These are phyloP conservation scores for Eugnorisma glareosa DNA, from an alignment of 2,888 invertebrate genomes.

Conservation along the genomic window DNA sequence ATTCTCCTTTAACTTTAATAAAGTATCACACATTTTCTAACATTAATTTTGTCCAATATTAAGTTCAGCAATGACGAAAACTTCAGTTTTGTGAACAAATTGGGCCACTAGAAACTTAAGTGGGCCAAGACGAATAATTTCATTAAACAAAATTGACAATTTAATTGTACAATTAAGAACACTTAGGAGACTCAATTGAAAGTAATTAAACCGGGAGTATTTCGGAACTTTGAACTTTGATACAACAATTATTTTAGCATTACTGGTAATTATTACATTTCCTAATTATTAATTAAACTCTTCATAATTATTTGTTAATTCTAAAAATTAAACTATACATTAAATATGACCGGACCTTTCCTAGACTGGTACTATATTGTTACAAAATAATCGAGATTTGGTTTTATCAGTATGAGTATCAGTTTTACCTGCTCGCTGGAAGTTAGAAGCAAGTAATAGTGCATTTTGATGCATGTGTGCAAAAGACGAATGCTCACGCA, in stretches of 20 bases:
- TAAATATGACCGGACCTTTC: not conserved
- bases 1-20: slow-evolving; percentile 14
- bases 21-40: slow-evolving; percentile 10
- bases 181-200: slow-evolving; percentile 58
- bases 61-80: slow-evolving; percentile 47
- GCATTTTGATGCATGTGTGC: not conserved
- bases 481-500: not conserved
- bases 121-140: slow-evolving; percentile 68
- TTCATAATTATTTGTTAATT: not conserved
- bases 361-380: not conserved
- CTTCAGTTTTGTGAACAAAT: slow-evolving; percentile 53
- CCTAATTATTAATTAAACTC: not conserved
- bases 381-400: not conserved
- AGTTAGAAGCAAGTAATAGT: not conserved
- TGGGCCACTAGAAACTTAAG: slow-evolving; percentile 58
- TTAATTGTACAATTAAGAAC: slow-evolving; percentile 68
- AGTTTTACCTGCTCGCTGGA: not conserved
- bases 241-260: slow-evolving; percentile 28
- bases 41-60: slow-evolving; percentile 45
- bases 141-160: slow-evolving; percentile 73
- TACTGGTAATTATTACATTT: slow-evolving; percentile 31
- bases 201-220: slow-evolving; percentile 42
- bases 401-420: not conserved
- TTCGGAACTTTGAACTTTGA: slow-evolving; percentile 31
- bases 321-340: not conserved